phyloP scores from a whole-genome alignment of 2,113 vertebrate species.

The Cyprinodon tularosa region DNA sequence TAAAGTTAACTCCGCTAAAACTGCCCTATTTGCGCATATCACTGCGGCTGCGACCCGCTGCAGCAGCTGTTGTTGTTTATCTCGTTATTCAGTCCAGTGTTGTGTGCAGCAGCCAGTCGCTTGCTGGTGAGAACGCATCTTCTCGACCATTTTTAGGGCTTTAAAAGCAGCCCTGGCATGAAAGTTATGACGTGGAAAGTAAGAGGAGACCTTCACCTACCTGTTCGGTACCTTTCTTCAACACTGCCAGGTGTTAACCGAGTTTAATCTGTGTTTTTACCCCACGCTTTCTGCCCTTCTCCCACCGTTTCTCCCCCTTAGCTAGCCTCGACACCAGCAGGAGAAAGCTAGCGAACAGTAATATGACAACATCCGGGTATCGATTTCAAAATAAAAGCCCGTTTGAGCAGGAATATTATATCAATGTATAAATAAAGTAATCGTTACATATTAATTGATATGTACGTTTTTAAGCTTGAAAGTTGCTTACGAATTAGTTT shows the following conservation, averaged over 20 bases:
- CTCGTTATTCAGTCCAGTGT: slow-evolving; percentile 52
- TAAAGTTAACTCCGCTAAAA: neutral
- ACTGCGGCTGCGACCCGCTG: neutral
- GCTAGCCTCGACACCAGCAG: slow-evolving; percentile 66
- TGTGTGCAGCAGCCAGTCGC: slow-evolving; percentile 49
- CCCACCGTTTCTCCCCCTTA: slow-evolving; percentile 71
- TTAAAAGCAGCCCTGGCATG: slow-evolving; percentile 1
- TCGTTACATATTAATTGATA: too few relatives aligned
- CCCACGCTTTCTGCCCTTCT: slow-evolving; percentile 50
- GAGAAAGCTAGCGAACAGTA: slow-evolving; percentile 25
- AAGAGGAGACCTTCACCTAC: slow-evolving; percentile 32
- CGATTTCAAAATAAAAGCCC: slow-evolving; percentile 38
- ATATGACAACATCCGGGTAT: neutral
- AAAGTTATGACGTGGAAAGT: neutral
- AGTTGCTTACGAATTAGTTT: too few relatives aligned
- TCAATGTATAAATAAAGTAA: too few relatives aligned
- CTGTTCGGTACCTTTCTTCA: slow-evolving; percentile 54
- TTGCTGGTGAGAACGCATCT: slow-evolving; percentile 50
- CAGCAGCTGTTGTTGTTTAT: slow-evolving; percentile 35
- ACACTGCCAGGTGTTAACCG: slow-evolving; percentile 40
- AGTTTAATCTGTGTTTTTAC: slow-evolving; percentile 47
- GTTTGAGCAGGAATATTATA: too few relatives aligned
- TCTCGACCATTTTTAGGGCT: slow-evolving; percentile 56
- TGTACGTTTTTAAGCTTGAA: too few relatives aligned
- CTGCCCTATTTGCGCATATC: neutral